phyloP scores from a whole-genome alignment of 2,113 vertebrate species.

The Polyodon spathula region DNA sequence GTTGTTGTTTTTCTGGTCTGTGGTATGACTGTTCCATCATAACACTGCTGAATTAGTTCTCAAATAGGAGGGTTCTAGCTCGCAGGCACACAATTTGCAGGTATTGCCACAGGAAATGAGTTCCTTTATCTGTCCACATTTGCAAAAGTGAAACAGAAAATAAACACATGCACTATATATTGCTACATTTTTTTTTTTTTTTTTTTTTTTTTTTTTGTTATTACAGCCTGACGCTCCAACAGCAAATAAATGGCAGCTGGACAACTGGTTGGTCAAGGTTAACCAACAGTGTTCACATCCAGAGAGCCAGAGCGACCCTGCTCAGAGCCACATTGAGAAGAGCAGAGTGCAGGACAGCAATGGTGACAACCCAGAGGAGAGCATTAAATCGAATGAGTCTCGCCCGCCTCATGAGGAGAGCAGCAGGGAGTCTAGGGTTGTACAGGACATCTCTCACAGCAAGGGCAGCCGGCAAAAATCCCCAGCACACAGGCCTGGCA shows the following conservation, averaged over 20 bases:
- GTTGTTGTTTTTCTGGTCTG: too few species aligned
- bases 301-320: constrained; percentile 31
- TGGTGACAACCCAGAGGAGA: constrained; percentile 21
- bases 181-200: not conserved
- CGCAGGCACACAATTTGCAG: too few species aligned
- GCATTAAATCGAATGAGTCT: constrained; percentile 31
- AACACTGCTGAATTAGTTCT: too few species aligned
- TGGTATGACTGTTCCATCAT: too few species aligned
- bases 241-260: constrained; percentile 70
- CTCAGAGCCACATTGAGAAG: constrained; percentile 24
- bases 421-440: constrained; percentile 20
- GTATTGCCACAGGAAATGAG: too few species aligned
- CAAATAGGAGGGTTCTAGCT: too few species aligned
- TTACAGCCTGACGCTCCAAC: constrained; percentile 56
- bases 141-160: too few species aligned
- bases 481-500: not conserved
- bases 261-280: constrained; percentile 68
- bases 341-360: constrained; percentile 21
- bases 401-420: constrained; percentile 21
- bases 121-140: constrained; percentile 22
- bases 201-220: constrained; percentile 22
- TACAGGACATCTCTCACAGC: constrained; percentile 28
- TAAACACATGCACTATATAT: too few species aligned
- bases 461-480: constrained; percentile 43
- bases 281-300: constrained; percentile 41